Percentiles rank a stretch among this genome's conserved stretches.
Evolutionary conservation across 2,113 vertebrate genomes (phyloP).

Genomic region (Neotragus pygmaeus): DNA sequence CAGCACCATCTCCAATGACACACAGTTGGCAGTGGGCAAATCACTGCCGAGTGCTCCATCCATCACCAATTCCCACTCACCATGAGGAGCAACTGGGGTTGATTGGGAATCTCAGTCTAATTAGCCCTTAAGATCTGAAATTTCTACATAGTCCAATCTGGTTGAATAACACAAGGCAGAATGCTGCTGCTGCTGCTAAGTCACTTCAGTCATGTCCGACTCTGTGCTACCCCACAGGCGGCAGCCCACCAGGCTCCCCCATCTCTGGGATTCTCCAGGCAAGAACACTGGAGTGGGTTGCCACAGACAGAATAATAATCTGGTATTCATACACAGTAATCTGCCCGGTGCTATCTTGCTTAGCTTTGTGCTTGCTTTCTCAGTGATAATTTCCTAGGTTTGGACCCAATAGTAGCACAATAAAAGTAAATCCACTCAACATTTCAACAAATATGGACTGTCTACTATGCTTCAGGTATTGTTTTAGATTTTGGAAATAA

Average conservation of each 20-base stretch:
- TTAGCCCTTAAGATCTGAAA: not conserved
- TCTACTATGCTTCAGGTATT: not conserved
- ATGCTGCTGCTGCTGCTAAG: too few relatives aligned
- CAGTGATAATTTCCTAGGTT: not conserved
- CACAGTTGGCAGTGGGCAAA: not conserved
- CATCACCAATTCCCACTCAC: not conserved
- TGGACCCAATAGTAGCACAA: not conserved
- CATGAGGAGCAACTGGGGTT: not conserved
- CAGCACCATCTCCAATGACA: rapidly evolving
- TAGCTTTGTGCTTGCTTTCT: not conserved
- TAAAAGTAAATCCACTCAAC: not conserved
- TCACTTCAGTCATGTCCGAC: too few relatives aligned
- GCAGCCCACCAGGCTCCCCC: too few relatives aligned
- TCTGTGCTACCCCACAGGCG: too few relatives aligned
- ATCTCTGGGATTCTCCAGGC: too few relatives aligned
- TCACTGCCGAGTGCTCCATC: not conserved
- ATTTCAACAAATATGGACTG: not conserved
- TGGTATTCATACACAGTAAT: not conserved
- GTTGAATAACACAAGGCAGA: not conserved
- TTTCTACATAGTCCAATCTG: not conserved
- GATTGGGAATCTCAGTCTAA: not conserved
- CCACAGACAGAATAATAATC: not conserved
- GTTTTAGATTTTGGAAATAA: not conserved
- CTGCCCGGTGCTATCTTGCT: not conserved
- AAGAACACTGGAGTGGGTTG: too few relatives aligned